These are phyloP conservation scores for Onychomys torridus DNA, from an alignment of 2,797 vertebrate genomes.

Conservation along the genomic window DNA sequence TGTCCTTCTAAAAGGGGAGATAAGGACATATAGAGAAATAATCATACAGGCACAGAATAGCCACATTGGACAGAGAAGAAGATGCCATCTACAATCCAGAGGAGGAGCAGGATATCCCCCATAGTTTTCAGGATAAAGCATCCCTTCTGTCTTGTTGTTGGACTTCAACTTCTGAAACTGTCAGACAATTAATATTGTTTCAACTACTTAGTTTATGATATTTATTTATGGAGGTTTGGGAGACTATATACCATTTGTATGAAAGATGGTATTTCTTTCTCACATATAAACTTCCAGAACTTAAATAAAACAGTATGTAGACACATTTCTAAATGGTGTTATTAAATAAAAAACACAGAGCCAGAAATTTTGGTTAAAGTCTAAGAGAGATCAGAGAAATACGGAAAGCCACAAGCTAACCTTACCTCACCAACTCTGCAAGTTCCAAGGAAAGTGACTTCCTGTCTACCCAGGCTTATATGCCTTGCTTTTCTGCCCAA, in stretches of 20 bases:
- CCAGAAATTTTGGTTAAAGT: no score
- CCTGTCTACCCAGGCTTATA: no score
- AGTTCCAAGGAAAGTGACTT: no score
- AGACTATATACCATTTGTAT: neutral
- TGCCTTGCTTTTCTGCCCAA: no score
- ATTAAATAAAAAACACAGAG: no score
- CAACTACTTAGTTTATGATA: neutral
- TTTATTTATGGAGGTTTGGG: neutral
- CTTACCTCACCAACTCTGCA: no score
- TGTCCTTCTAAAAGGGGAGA: neutral
- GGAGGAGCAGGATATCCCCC: neutral
- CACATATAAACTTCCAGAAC: conserved; percentile 2
- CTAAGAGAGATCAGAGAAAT: no score
- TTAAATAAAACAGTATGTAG: neutral
- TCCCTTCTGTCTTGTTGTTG: neutral
- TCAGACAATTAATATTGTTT: neutral
- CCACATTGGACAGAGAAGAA: neutral
- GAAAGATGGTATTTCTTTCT: neutral
- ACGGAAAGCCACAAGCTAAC: no score
- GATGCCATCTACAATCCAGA: neutral
- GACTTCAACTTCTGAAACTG: neutral
- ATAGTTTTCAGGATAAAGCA: neutral
- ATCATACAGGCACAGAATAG: neutral
- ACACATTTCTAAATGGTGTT: no score
- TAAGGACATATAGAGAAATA: neutral